Evolutionary conservation across 2,888 invertebrate species (phyloP), one percentile per base, ranked within the genome.

Genomic region (Napeogenes sylphis): DNA sequence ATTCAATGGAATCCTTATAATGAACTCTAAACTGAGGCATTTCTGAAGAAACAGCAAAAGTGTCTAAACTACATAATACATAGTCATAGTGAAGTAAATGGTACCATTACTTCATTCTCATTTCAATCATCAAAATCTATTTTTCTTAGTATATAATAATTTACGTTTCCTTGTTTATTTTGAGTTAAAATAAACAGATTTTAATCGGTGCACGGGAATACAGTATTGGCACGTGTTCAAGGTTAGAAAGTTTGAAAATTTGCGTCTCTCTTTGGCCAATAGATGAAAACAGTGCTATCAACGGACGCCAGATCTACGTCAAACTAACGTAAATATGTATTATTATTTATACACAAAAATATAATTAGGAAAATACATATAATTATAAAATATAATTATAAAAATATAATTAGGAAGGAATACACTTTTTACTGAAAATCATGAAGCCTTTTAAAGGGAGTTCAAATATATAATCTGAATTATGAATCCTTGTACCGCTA

Each of bases 201-300:
- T 79, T 79, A 71, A 81, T 79, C 73, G 72, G 73, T 76, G 72
- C 79, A 81, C 81, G 76, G 73, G 78, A 78, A 80, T 79, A 71
- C 59, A 60, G 63, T 78, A 73, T 75, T 80, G 93, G 94, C 84
- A 93, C 6, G 10, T 14, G 81, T 84, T 88, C 91, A 90, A 91
- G 90, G 90, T 84, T 83, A 65, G 58, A 63, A 66, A 71, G 73
- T 75, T 70, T 81, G 83, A 81, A 87, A 88, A 81, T 89, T 75
- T 88, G 77, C 90, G 86, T 81, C 90, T 91, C 78, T 77, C 78
- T 90, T 91, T 87, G 88, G 87, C 84, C 70, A 80, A 84, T 76
- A 80, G 71, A 74, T 73, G 74, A 75, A 76, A 75, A 75, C 74
- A 74, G 79, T 79, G 75, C 82, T 78, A 80, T 81, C 76, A 82